A percentile compares a stretch with the other conserved stretches of the same genome.
These are phyloP conservation scores for Nestor notabilis DNA, from an alignment of 2,113 vertebrate genomes.

Conservation along the genomic window DNA sequence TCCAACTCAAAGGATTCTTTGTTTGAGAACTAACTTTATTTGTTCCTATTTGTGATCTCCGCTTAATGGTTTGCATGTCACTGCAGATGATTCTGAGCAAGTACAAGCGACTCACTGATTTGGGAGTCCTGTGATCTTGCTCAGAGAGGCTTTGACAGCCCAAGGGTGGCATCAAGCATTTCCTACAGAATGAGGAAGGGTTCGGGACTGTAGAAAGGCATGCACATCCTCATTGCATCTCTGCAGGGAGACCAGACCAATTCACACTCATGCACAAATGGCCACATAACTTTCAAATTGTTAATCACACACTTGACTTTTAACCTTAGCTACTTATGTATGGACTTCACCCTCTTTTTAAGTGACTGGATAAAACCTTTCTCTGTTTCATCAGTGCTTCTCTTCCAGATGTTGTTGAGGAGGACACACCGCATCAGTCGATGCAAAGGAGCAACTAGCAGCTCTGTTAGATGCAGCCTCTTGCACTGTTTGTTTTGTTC, in stretches of 20 bases:
- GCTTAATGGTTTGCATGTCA: background rate
- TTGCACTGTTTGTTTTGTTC: conserved; percentile 85
- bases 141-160: background rate
- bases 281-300: background rate
- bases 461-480: conserved; percentile 83
- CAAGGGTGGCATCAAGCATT: background rate
- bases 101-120: background rate
- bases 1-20: conserved; percentile 6
- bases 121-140: background rate
- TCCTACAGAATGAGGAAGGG: background rate
- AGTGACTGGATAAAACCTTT: conserved; percentile 74
- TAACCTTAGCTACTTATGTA: conserved; percentile 78
- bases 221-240: background rate
- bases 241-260: background rate
- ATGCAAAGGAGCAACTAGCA: conserved; percentile 87
- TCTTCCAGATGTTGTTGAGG: conserved; percentile 87
- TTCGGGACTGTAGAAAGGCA: background rate
- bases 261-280: background rate
- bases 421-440: conserved; percentile 86
- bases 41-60: background rate
- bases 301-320: background rate
- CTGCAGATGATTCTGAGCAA: background rate
- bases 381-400: conserved; percentile 72
- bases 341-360: conserved; percentile 85
- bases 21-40: background rate